A percentile compares a stretch with the other conserved stretches of the same genome.
These are phyloP conservation scores for Xenus cinereus DNA, from an alignment of 2,113 vertebrate species.

Conservation along the genomic window DNA sequence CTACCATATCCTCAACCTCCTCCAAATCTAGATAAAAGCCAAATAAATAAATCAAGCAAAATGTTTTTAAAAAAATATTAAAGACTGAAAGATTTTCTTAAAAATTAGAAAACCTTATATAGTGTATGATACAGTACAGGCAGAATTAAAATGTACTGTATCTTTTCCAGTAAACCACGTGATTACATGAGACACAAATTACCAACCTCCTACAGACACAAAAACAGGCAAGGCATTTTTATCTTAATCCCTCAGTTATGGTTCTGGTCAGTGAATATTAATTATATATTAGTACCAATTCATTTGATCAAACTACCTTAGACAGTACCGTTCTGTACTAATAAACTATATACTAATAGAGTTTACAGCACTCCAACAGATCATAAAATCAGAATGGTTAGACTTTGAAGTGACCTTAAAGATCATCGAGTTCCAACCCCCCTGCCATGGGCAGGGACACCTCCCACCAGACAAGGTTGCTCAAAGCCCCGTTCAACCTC, in stretches of 20 bases:
- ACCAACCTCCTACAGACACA: neutral
- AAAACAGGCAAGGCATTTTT: neutral
- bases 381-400: too few species aligned
- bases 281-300: neutral
- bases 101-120: neutral
- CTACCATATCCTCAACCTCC: fast-evolving
- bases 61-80: neutral
- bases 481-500: too few species aligned
- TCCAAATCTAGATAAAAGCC: neutral
- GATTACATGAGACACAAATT: neutral
- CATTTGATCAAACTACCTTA: neutral
- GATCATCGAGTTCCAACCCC: too few species aligned
- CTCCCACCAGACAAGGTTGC: too few species aligned
- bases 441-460: too few species aligned
- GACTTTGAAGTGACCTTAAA: too few species aligned
- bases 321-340: neutral
- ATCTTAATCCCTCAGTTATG: neutral
- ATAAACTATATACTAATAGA: too few species aligned
- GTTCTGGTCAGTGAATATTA: neutral
- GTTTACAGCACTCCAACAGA: neutral
- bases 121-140: fast-evolving
- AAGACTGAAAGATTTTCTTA: neutral
- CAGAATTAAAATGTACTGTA: neutral
- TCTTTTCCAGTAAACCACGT: neutral
- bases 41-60: neutral